Evolutionary conservation across 2,113 vertebrate genomes (phyloP).

Genomic region (Laticauda colubrina): DNA sequence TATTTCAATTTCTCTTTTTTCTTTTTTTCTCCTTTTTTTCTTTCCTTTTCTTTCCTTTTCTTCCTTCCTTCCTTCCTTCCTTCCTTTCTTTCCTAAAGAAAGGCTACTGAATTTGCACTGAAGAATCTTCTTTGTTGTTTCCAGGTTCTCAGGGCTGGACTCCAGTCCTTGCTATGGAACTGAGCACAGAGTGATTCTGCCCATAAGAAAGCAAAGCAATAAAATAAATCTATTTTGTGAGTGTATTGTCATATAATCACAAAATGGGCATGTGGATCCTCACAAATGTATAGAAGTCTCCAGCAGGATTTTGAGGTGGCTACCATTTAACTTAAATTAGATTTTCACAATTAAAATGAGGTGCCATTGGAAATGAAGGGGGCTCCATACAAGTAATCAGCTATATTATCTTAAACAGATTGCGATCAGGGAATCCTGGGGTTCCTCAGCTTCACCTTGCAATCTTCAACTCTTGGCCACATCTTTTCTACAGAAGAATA

Average conservation of each 20-base stretch:
- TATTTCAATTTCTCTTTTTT: neutral
- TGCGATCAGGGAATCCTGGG: neutral
- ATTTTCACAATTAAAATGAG: neutral
- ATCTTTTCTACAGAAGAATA: neutral
- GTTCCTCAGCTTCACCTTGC: neutral
- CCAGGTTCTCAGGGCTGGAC: neutral
- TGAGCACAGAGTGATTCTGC: neutral
- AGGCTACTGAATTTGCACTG: neutral
- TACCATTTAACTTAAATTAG: neutral
- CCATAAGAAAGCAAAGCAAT: neutral
- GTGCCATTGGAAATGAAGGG: neutral
- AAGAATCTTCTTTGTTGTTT: neutral
- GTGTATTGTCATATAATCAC: neutral
- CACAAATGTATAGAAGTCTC: neutral
- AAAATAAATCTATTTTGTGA: neutral
- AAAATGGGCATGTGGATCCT: neutral
- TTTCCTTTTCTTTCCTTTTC: no score
- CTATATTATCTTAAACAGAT: neutral
- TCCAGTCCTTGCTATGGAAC: neutral
- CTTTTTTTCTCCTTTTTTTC: no score
- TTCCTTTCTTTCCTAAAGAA: neutral
- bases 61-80: no score
- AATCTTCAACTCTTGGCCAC: neutral
- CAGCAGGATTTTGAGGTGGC: neutral
- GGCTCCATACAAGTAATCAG: neutral